Evolutionary conservation across 2,888 invertebrate species (phyloP).

Genomic region (Volucella zonaria): DNA sequence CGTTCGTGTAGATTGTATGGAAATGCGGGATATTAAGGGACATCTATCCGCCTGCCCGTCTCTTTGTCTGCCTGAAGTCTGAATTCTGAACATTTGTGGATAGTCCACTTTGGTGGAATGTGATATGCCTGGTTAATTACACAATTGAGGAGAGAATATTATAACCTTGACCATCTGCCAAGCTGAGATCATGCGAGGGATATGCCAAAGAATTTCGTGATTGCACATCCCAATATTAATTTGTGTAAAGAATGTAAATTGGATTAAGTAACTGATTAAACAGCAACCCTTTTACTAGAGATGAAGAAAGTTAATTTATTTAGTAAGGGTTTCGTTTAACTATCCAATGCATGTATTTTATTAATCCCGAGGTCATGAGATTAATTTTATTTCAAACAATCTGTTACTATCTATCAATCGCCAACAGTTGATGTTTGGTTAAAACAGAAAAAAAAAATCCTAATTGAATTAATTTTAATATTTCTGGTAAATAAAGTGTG

Average conservation of each 20-base stretch:
- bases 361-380: constrained; percentile 9
- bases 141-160: constrained; percentile 42
- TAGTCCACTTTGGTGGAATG: constrained; percentile 67
- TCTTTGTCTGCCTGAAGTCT: background rate
- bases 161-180: constrained; percentile 62
- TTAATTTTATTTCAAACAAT: constrained; percentile 37
- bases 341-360: background rate
- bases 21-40: constrained; percentile 73
- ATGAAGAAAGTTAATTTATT: constrained; percentile 34
- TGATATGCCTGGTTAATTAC: constrained; percentile 67
- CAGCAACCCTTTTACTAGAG: constrained; percentile 53
- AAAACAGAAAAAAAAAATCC: background rate
- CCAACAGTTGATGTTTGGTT: too few species aligned
- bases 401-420: constrained; percentile 18
- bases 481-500: constrained; percentile 21
- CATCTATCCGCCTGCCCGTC: constrained; percentile 10
- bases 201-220: constrained; percentile 33
- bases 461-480: constrained; percentile 31
- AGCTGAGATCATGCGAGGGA: constrained; percentile 27
- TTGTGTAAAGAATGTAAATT: constrained; percentile 70
- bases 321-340: constrained; percentile 15
- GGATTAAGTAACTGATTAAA: constrained; percentile 75
- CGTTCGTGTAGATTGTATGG: constrained; percentile 64
- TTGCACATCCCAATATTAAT: constrained; percentile 65
- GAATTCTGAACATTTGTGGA: background rate